Percentiles rank a stretch among this genome's conserved stretches.
phyloP scores from a whole-genome alignment of 2,797 vertebrate species.

The Epinephelus coioides region DNA sequence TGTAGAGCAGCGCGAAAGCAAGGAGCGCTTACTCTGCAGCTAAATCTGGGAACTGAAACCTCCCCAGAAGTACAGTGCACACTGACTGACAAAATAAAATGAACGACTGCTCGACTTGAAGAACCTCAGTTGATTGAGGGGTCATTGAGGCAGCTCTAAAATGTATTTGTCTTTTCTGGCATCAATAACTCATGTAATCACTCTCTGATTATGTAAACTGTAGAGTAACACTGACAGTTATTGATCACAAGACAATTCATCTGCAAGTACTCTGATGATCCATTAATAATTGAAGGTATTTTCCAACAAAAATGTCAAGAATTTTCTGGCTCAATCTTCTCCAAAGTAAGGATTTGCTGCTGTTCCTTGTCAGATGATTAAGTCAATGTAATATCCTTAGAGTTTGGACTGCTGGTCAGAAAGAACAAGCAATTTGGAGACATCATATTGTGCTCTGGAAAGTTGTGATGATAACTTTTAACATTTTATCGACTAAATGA shows the following conservation, averaged over 20 bases:
- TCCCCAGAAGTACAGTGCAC: too few species aligned
- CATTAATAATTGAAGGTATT: not conserved
- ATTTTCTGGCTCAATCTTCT: not conserved
- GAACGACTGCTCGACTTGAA: too few species aligned
- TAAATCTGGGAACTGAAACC: too few species aligned
- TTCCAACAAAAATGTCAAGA: not conserved
- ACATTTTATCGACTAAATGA: conserved; percentile 2
- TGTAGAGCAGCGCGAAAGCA: too few species aligned
- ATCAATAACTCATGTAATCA: not conserved
- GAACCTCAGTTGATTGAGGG: too few species aligned
- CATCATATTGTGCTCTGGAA: not conserved
- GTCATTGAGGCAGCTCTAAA: too few species aligned
- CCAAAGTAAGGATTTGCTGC: not conserved
- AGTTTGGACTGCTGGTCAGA: not conserved
- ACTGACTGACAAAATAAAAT: too few species aligned
- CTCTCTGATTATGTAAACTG: not conserved
- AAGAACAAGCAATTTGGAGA: not conserved
- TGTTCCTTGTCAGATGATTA: not conserved
- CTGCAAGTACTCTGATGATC: not conserved
- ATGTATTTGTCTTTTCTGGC: not conserved
- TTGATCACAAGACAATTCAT: not conserved
- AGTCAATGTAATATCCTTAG: not conserved
- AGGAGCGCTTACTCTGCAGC: too few species aligned
- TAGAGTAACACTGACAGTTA: not conserved
- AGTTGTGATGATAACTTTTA: not conserved